Evolutionary conservation across 2,888 invertebrate genomes (phyloP).

Genomic region (Caenorhabditis sp.): DNA sequence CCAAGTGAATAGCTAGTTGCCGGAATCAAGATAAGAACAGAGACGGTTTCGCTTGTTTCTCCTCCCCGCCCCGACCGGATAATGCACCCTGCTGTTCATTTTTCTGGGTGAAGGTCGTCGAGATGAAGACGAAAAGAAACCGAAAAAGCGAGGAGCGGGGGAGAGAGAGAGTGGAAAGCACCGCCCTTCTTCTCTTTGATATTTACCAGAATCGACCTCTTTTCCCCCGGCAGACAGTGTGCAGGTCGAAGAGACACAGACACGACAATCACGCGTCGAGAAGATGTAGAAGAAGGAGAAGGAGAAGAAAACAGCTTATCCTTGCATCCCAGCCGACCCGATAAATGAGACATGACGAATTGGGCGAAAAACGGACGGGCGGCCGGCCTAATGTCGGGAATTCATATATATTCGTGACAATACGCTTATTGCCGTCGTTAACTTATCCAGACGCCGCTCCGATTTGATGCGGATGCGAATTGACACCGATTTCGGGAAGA

Average conservation of each 20-base stretch:
- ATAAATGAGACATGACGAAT: slow-evolving; percentile 56
- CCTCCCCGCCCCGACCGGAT: slow-evolving; percentile 14
- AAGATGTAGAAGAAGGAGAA: too few species aligned
- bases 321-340: slow-evolving; percentile 8
- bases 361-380: not conserved
- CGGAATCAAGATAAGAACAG: slow-evolving; percentile 8
- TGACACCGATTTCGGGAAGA: slow-evolving; percentile 53
- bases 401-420: slow-evolving; percentile 25
- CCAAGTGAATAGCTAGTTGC: not conserved
- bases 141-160: too few species aligned
- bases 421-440: slow-evolving; percentile 62
- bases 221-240: slow-evolving; percentile 24
- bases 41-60: slow-evolving; percentile 28
- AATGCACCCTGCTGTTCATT: slow-evolving; percentile 60
- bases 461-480: slow-evolving; percentile 51
- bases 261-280: slow-evolving; percentile 32
- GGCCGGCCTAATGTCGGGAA: too few species aligned
- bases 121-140: slow-evolving; percentile 10
- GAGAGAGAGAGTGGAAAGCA: not conserved
- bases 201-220: slow-evolving; percentile 42
- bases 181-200: slow-evolving; percentile 28
- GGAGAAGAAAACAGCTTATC: slow-evolving; percentile 64
- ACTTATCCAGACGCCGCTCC: slow-evolving; percentile 17
- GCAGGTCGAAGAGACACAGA: slow-evolving; percentile 17
- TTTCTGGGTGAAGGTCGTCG: slow-evolving; percentile 60